A percentile compares a stretch with the other conserved stretches of the same genome.
phyloP scores from a whole-genome alignment of 2,797 vertebrate species.

The Cyprinella venusta region DNA sequence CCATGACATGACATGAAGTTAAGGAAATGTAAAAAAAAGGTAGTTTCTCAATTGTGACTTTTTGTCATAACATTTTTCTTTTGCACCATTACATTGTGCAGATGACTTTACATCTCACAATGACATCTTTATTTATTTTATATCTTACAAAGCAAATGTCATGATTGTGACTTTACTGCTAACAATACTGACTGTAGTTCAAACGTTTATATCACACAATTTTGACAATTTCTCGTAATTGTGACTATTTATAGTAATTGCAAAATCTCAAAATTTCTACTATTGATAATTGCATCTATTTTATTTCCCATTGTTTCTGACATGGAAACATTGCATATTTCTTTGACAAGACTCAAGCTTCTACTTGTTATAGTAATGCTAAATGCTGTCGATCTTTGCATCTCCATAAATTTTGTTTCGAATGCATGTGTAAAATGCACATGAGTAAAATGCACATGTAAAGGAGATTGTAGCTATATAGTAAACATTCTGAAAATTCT shows the following conservation, averaged over 20 bases:
- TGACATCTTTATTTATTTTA: background rate
- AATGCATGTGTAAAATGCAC: background rate
- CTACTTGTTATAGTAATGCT: background rate
- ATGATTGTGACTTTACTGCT: background rate
- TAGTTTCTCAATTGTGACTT: background rate
- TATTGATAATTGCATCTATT: too few relatives aligned
- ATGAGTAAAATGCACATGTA: background rate
- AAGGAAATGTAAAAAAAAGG: too few relatives aligned
- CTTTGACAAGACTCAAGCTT: background rate
- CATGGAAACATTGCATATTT: background rate
- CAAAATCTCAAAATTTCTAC: background rate
- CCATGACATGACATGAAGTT: background rate
- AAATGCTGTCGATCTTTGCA: background rate
- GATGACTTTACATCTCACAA: background rate
- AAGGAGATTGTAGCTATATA: background rate
- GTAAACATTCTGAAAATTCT: too few relatives aligned
- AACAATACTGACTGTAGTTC: background rate
- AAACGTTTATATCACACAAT: background rate
- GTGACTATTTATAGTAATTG: background rate
- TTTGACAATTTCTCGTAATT: background rate
- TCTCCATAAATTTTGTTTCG: background rate
- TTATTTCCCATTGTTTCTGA: background rate
- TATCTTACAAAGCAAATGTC: background rate
- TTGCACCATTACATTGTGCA: background rate
- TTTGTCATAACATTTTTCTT: background rate